Evolutionary conservation across 2,888 invertebrate species (phyloP).

Genomic region (Diaphora mendica): DNA sequence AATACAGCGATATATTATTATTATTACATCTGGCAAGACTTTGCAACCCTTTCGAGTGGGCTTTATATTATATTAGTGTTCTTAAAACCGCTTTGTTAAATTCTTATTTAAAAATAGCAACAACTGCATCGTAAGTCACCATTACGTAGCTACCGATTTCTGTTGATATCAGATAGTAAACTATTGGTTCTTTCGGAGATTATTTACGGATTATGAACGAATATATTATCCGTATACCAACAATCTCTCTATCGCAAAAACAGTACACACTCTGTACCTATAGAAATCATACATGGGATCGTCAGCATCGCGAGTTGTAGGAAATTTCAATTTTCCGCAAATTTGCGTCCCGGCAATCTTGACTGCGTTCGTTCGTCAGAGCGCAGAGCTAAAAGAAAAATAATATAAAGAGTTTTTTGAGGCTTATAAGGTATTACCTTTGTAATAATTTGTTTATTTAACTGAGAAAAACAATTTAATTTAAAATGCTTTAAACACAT

Average conservation of each 20-base stretch:
- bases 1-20: too few relatives aligned
- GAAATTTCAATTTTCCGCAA: slow-evolving; percentile 38
- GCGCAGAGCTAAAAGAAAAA: neutral
- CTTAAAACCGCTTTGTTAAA: too few relatives aligned
- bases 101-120: too few relatives aligned
- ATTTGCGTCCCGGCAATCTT: slow-evolving; percentile 21
- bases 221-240: neutral
- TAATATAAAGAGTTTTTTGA: slow-evolving; percentile 3
- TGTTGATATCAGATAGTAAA: neutral
- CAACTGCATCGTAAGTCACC: neutral
- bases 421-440: neutral
- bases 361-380: slow-evolving; percentile 20
- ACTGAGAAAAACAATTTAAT: neutral
- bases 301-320: slow-evolving; percentile 19
- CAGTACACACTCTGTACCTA: neutral
- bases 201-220: neutral
- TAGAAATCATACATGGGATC: slow-evolving; percentile 15
- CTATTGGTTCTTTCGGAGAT: neutral
- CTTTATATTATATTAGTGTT: too few relatives aligned
- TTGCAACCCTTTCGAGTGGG: too few relatives aligned
- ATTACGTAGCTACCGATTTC: neutral
- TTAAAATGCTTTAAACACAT: neutral
- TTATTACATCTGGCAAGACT: too few relatives aligned
- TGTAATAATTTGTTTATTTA: neutral
- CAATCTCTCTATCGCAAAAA: neutral